Percentiles rank a stretch among this genome's conserved stretches.
These are phyloP conservation scores for Unio delphinus DNA, from an alignment of 2,888 invertebrate species.

Conservation along the genomic window DNA sequence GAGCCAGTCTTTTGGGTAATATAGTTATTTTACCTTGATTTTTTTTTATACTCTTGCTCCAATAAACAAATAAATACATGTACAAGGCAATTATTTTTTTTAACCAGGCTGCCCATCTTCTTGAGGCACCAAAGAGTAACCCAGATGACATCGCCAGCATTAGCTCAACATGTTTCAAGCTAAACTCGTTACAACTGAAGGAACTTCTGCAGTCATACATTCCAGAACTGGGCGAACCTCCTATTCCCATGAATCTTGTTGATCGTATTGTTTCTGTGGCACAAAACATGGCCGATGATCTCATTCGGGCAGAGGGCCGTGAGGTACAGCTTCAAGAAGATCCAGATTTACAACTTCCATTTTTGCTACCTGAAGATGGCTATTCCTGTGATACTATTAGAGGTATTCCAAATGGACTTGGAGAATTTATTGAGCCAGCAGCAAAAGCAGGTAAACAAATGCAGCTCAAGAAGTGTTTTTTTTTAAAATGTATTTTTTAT, in stretches of 20 bases:
- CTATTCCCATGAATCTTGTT: conserved; percentile 77
- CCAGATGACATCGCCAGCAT: conserved; percentile 91
- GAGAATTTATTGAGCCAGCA: conserved; percentile 67
- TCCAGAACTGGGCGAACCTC: conserved; percentile 77
- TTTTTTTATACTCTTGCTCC: neutral
- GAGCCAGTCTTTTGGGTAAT: neutral
- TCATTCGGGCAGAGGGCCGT: conserved; percentile 85
- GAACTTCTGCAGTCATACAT: conserved; percentile 87
- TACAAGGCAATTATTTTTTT: no score
- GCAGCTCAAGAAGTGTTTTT: no score
- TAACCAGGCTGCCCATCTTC: conserved; percentile 86
- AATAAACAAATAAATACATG: neutral
- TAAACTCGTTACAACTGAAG: conserved; percentile 94
- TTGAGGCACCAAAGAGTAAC: conserved; percentile 85
- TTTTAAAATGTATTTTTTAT: no score
- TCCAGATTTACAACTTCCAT: conserved; percentile 86
- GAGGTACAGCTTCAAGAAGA: conserved; percentile 92
- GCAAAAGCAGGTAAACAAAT: conserved; percentile 25
- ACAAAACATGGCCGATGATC: conserved; percentile 82
- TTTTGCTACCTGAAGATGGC: conserved; percentile 96
- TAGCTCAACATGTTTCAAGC: conserved; percentile 93
- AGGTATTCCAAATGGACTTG: conserved; percentile 84
- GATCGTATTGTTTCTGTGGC: conserved; percentile 68
- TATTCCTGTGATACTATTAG: conserved; percentile 96
- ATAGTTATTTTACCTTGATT: neutral